These are phyloP conservation scores for Dipodomys merriami DNA, from an alignment of 2,113 vertebrate species.

Conservation along the genomic window DNA sequence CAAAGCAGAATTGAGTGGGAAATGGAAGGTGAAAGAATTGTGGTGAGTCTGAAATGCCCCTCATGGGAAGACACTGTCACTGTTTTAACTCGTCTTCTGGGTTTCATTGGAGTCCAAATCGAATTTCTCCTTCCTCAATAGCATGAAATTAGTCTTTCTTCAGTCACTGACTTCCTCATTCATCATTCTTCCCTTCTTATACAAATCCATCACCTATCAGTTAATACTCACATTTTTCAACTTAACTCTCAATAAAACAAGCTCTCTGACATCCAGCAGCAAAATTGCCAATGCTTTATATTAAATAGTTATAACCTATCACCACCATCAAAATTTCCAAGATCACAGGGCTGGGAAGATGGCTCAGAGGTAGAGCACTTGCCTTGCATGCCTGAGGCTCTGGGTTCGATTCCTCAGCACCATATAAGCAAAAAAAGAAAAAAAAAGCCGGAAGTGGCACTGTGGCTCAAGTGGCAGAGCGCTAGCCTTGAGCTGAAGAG, in stretches of 20 bases:
- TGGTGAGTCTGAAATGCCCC: not conserved
- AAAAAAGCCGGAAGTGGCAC: no score
- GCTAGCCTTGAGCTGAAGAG: no score
- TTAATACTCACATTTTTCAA: not conserved
- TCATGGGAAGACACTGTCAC: not conserved
- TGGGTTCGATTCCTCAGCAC: no score
- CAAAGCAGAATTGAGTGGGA: not conserved
- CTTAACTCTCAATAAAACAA: constrained; percentile 10
- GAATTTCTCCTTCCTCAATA: constrained; percentile 12
- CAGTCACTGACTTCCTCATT: not conserved
- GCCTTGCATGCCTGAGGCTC: no score
- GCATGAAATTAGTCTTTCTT: constrained; percentile 1
- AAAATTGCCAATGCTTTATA: not conserved
- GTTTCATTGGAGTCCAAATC: not conserved
- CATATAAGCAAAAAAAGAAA: no score
- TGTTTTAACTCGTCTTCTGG: not conserved
- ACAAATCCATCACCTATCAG: not conserved
- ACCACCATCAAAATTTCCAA: not conserved
- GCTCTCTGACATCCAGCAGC: not conserved
- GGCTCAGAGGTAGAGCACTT: no score
- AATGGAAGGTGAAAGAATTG: not conserved
- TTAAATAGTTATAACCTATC: not conserved
- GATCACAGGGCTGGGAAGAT: no score
- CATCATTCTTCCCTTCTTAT: not conserved
- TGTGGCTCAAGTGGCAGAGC: no score